A percentile compares a stretch with the other conserved stretches of the same genome.
phyloP scores from a whole-genome alignment of 2,797 vertebrate species.

The Synaphobranchus kaupii region DNA sequence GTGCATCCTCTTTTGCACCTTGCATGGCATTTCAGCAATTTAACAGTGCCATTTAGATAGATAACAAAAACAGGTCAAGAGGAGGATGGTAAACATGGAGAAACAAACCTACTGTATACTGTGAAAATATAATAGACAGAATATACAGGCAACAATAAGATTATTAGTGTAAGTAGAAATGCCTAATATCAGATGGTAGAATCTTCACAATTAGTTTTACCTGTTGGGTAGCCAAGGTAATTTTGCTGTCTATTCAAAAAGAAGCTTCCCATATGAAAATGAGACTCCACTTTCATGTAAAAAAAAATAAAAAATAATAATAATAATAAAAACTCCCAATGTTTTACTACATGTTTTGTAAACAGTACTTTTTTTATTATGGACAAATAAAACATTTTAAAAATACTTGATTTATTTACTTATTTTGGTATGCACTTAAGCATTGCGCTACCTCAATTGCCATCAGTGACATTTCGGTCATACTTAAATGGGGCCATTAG shows the following conservation, averaged over 20 bases:
- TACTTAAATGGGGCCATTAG: slow-evolving; percentile 19
- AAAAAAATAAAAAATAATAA: no score
- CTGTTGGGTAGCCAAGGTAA: slow-evolving; percentile 49
- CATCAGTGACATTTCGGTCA: slow-evolving; percentile 41
- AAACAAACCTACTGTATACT: slow-evolving; percentile 30
- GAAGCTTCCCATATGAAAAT: slow-evolving; percentile 59
- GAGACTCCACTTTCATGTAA: slow-evolving; percentile 55
- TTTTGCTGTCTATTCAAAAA: slow-evolving; percentile 52
- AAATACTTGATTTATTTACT: slow-evolving; percentile 41
- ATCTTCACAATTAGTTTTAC: slow-evolving; percentile 35
- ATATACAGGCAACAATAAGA: background rate
- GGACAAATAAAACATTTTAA: slow-evolving; percentile 71
- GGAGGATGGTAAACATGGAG: background rate
- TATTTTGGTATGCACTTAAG: background rate
- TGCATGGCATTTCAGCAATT: background rate
- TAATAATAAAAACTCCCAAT: no score
- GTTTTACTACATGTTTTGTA: slow-evolving; percentile 73
- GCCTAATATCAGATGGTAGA: slow-evolving; percentile 26
- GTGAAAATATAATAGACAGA: slow-evolving; percentile 7
- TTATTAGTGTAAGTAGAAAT: background rate
- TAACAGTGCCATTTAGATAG: background rate
- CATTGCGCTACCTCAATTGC: slow-evolving; percentile 53
- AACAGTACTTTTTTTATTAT: slow-evolving; percentile 72
- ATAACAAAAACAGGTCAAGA: background rate
- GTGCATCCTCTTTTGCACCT: background rate